phyloP scores from a whole-genome alignment of 2,888 invertebrate genomes.

The Syrista parreyssii region DNA sequence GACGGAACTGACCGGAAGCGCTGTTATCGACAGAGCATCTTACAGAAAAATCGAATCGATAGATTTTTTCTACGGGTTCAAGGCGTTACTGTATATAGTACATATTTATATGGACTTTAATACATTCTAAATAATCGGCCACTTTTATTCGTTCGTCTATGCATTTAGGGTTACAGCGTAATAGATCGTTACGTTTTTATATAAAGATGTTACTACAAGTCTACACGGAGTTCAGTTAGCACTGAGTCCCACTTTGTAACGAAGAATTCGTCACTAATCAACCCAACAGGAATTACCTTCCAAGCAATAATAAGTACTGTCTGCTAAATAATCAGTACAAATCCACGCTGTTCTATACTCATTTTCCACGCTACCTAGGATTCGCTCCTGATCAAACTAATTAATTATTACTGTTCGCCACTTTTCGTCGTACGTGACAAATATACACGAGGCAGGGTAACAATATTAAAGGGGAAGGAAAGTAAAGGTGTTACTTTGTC shows the following conservation, averaged over 20 bases:
- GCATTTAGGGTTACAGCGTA: background rate
- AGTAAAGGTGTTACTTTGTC: slow-evolving; percentile 23
- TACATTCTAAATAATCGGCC: background rate
- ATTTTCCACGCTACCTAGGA: too few relatives aligned
- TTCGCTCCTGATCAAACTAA: too few relatives aligned
- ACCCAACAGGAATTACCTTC: too few relatives aligned
- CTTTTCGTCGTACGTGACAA: slow-evolving; percentile 12
- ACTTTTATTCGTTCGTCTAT: background rate
- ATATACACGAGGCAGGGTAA: slow-evolving; percentile 12
- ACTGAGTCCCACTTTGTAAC: too few relatives aligned
- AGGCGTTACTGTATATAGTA: background rate
- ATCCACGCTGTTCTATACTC: too few relatives aligned
- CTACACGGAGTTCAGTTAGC: too few relatives aligned
- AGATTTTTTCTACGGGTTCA: background rate
- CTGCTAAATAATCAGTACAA: too few relatives aligned
- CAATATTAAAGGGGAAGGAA: slow-evolving; percentile 7
- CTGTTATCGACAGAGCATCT: background rate
- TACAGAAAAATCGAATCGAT: background rate
- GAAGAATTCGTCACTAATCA: too few relatives aligned
- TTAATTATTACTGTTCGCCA: too few relatives aligned
- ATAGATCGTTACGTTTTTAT: background rate
- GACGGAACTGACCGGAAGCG: background rate
- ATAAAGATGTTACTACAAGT: slow-evolving; percentile 41
- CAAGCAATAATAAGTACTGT: too few relatives aligned
- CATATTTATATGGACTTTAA: background rate